Evolutionary conservation across 2,113 vertebrate species (phyloP).

Genomic region (Phrynosoma platyrhinos): DNA sequence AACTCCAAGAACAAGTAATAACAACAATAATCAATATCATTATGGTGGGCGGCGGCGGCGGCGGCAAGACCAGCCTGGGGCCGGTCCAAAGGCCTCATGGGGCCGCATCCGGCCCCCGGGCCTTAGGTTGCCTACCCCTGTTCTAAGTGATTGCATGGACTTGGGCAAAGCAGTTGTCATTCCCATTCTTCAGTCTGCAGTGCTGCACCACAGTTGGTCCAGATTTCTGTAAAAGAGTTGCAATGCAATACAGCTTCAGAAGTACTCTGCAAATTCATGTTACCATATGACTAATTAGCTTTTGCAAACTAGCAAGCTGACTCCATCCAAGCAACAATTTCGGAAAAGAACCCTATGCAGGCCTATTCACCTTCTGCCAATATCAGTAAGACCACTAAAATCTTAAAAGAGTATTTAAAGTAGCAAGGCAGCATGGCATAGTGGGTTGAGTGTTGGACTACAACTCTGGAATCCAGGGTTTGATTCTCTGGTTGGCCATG

Average conservation of each 20-base stretch:
- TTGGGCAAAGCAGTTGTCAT: not conserved
- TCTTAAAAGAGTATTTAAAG: not conserved
- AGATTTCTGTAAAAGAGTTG: not conserved
- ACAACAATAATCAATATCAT: too few species aligned
- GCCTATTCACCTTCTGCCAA: not conserved
- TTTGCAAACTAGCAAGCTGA: not conserved
- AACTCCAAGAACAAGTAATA: too few species aligned
- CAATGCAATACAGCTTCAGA: not conserved
- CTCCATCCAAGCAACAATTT: not conserved
- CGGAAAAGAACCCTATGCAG: not conserved
- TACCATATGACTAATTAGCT: not conserved
- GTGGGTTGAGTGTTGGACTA: too few species aligned
- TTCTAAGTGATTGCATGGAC: not conserved
- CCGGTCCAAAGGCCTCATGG: too few species aligned
- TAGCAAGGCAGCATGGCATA: not conserved
- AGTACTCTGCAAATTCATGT: not conserved
- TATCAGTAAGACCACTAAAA: not conserved
- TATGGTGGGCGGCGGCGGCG: too few species aligned
- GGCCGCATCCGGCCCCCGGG: too few species aligned
- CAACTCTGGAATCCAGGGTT: too few species aligned
- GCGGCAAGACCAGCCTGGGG: too few species aligned
- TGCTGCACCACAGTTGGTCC: too few species aligned
- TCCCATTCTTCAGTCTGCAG: not conserved
- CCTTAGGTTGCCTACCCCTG: too few species aligned
- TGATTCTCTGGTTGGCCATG: too few species aligned